Base-by-base conservation (phyloP, 1,140 invertebrate genomes). In the Ceratosolen fusciceps region DNA sequence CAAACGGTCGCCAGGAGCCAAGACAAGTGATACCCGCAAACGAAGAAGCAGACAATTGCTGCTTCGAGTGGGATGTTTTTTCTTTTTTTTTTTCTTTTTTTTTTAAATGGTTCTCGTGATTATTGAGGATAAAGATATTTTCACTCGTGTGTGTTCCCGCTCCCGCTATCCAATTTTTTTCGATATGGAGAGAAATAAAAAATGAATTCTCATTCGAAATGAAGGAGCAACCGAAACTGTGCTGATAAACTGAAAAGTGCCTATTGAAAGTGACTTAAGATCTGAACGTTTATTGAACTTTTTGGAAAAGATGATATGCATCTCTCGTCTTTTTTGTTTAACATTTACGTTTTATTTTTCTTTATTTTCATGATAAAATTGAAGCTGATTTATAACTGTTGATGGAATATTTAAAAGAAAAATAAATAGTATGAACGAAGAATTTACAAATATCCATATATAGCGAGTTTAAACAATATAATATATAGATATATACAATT, bases 1-100 rank as follows among this genome's bases (percentile, higher is more conserved):
- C 94, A 95, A 84, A 92, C 91, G 21, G 87, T 92, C 29, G 83
- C 90, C 0, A 87, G 88, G 78, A 81, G 86, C 34, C 70, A 21
- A 74, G 89, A 90, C 34, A 90, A 90, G 83, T 90, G 86, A 90
- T 70, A 82, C 37, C 65, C 31, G 21, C 62, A 1, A 26, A 62
- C 54, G 31, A 34, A 79, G 71, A 74, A 70, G 71, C 74, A 65
- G 34, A 52, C 54, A 8, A 71, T 71, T 26, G 56, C n/a, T 24
- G 67, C 73, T 47, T 73, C 67, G 19, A 76, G 39, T 56, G 16
- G 67, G 39, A 54, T 65, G 65, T 80, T 34, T 54, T 58, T 74
- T 7, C 73, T 80, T 24, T n/a, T n/a, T n/a, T n/a, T n/a, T n/a
- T n/a, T n/a, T n/a, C n/a, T n/a, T n/a, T n/a, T n/a, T n/a, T n/a